Conservation (phyloP, 2,113 vertebrate genomes). For the Hirundichthys speculiger region DNA sequence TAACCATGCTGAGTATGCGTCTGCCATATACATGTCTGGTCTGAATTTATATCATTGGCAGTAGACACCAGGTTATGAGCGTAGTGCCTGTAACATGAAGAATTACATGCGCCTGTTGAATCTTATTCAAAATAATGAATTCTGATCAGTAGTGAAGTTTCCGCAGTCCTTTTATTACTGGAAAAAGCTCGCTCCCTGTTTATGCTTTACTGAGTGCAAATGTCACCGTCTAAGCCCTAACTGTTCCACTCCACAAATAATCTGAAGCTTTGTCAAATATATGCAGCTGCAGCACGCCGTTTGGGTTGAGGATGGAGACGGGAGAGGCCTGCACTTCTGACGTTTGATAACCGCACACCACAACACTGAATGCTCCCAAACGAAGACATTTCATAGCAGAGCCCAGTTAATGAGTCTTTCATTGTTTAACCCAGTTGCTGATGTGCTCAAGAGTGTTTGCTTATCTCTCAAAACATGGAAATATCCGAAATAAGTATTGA, state of each 20-base stretch:
- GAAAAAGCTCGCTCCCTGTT: conserved; percentile 5
- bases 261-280: conserved; percentile 1
- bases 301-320: not conserved
- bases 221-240: conserved; percentile 3
- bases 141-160: conserved; percentile 26
- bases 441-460: not conserved
- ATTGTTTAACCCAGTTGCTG: not conserved
- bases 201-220: too few relatives aligned
- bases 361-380: not conserved
- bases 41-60: conserved; percentile 29
- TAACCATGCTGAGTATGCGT: conserved; percentile 21
- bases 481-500: not conserved
- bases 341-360: too few relatives aligned
- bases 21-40: conserved; percentile 29
- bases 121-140: conserved; percentile 26
- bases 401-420: conserved; percentile 12
- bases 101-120: conserved; percentile 25
- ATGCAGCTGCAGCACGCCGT: not conserved
- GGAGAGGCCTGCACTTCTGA: too few relatives aligned
- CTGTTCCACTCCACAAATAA: not conserved
- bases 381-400: not conserved
- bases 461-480: not conserved
- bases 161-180: conserved; percentile 4
- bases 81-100: conserved; percentile 50
- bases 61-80: conserved; percentile 42